Evolutionary conservation across 2,888 invertebrate genomes (phyloP), one percentile per base, ranked within the genome.

Genomic region (Argyresthia goedartella): DNA sequence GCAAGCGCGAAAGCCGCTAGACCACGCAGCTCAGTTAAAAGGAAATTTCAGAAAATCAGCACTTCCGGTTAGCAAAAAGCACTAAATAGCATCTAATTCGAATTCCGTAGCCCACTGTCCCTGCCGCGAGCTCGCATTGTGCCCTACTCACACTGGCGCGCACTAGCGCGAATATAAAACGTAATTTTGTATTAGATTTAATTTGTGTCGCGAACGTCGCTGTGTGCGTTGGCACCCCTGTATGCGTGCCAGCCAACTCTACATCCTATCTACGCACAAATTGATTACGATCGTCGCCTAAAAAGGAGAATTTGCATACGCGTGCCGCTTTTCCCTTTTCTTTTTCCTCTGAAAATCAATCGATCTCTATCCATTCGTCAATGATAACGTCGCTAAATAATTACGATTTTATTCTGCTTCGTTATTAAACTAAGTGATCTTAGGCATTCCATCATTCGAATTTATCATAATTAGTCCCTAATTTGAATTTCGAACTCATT

Each of bases 101-200:
- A 35, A 25, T 42, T 7, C 15, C 36, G 50, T 15, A n/a, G 47
- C 50, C 59, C 76, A 82, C 66, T 79, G 82, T 85, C 84, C 82
- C 52, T 56, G 59, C 61, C 71, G 73, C 73, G 73, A 73, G 72
- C 67, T 81, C 77, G 73, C 74, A 82, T 79, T 81, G 84, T 82
- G 69, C 73, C 67, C 73, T 69, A 76, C 80, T 76, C 82, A 81
- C 84, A 81, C 81, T 69, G 67, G 70, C 74, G 73, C 75, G 68
- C 73, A 75, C 80, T 76, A 80, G 75, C 64, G 75, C 63, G 75
- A 81, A 82, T 81, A 81, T 84, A 84, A 85, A 84, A 86, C 85
- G 86, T 84, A 85, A 85, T 85, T 86, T 85, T 84, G 85, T 86
- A 85, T 85, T 85, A 86, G 86, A 86, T 85, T 85, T 85, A 86